phyloP scores from a whole-genome alignment of 2,797 vertebrate species.

The Thalassophryne amazonica region DNA sequence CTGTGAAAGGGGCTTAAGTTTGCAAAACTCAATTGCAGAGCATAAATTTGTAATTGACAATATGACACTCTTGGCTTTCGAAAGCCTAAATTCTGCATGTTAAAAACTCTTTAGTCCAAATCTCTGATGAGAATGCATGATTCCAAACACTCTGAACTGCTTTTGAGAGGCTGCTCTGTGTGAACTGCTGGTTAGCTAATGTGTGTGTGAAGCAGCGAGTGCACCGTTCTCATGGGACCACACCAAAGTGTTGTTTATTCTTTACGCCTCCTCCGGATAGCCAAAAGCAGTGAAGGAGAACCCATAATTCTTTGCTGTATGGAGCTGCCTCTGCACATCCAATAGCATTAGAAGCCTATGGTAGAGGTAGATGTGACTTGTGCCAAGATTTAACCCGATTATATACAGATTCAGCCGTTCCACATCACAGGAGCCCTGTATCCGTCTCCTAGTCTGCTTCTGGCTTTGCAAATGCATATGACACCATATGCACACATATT shows the following conservation, averaged over 20 bases:
- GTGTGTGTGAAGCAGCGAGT: constrained; percentile 48
- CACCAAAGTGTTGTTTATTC: constrained; percentile 69
- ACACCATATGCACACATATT: constrained; percentile 8
- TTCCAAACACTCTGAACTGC: constrained; percentile 14
- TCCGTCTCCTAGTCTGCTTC: constrained; percentile 46
- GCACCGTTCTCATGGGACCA: constrained; percentile 54
- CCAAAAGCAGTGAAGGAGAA: constrained; percentile 76
- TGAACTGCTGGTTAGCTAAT: constrained; percentile 55
- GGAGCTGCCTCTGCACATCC: constrained; percentile 72
- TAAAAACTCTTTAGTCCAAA: no score
- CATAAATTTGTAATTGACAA: no score
- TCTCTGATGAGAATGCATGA: constrained; percentile 12
- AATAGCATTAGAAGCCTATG: constrained; percentile 79
- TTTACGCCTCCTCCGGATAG: constrained; percentile 54
- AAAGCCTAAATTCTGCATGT: no score
- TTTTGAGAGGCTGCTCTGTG: constrained; percentile 29
- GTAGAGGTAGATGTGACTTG: constrained; percentile 63
- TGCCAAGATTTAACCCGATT: constrained; percentile 78
- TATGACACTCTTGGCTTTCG: no score
- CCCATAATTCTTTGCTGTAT: constrained; percentile 79
- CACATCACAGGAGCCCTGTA: constrained; percentile 53
- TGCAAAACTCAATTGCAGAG: no score
- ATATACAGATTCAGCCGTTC: constrained; percentile 70
- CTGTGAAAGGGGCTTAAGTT: no score
- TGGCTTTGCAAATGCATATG: constrained; percentile 21